Conservation (phyloP, 2,113 vertebrate genomes). For the Fregata magnificens region DNA sequence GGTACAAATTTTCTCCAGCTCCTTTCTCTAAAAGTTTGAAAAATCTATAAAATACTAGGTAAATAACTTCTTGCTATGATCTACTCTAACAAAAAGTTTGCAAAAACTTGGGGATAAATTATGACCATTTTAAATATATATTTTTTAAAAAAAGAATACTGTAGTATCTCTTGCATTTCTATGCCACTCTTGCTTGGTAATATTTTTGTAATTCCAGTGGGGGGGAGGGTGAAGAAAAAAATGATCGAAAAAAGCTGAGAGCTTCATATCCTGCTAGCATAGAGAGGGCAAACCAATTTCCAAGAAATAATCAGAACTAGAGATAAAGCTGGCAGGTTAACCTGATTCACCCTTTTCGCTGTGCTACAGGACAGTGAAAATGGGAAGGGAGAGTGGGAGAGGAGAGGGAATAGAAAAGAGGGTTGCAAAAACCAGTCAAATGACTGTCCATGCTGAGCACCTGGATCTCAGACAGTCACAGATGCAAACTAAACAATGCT, state of each 20-base stretch:
- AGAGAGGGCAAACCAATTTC: background rate
- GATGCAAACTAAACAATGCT: background rate
- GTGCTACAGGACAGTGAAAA: background rate
- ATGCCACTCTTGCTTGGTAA: background rate
- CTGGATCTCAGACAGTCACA: background rate
- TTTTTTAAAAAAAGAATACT: background rate
- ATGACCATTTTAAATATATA: background rate
- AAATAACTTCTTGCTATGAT: background rate
- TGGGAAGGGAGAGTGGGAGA: background rate
- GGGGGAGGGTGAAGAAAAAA: too few relatives aligned
- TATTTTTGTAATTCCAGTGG: background rate
- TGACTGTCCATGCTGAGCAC: fast-evolving
- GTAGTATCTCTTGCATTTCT: background rate
- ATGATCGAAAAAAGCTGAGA: background rate
- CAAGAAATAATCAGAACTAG: background rate
- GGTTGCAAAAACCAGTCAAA: background rate
- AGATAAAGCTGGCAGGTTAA: background rate
- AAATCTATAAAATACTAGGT: background rate
- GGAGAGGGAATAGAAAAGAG: background rate
- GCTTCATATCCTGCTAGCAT: background rate
- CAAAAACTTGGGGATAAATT: background rate
- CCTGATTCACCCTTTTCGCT: background rate
- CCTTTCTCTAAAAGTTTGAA: background rate
- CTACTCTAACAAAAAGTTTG: background rate
- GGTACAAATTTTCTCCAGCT: background rate